Evolutionary conservation across 35 echinoderm and acorn worm genomes (phyloP).

Genomic region (Apostichopus parvimensis): DNA sequence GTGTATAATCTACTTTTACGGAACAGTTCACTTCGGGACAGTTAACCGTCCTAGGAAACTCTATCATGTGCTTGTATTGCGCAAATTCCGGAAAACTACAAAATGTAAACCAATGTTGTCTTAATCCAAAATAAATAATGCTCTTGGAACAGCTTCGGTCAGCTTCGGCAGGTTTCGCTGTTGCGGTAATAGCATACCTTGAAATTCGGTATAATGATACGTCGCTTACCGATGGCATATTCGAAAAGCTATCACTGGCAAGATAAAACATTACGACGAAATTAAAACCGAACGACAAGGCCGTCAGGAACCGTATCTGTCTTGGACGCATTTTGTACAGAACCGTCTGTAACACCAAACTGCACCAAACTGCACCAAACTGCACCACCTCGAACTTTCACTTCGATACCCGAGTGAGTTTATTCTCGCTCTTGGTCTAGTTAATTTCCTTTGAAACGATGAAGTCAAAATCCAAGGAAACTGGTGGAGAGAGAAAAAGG

Average conservation of each 20-base stretch:
- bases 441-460: too few species aligned
- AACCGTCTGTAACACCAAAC: neutral
- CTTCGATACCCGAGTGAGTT: too few species aligned
- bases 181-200: neutral
- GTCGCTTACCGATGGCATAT: neutral
- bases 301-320: neutral
- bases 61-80: constrained; percentile 35
- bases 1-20: neutral
- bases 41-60: neutral
- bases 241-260: neutral
- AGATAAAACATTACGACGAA: neutral
- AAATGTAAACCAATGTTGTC: constrained; percentile 24
- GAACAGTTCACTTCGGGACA: neutral
- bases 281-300: neutral
- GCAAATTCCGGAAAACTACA: constrained; percentile 20
- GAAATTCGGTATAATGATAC: neutral
- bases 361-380: too few species aligned
- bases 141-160: neutral
- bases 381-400: too few species aligned
- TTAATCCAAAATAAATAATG: constrained; percentile 9
- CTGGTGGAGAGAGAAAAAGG: too few species aligned
- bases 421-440: too few species aligned
- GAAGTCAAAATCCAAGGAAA: too few species aligned
- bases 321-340: neutral
- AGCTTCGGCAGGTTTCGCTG: neutral